A percentile compares a stretch with the other conserved stretches of the same genome.
These are phyloP conservation scores for Solenodon paradoxus DNA, from an alignment of 2,113 vertebrate genomes.

Conservation along the genomic window DNA sequence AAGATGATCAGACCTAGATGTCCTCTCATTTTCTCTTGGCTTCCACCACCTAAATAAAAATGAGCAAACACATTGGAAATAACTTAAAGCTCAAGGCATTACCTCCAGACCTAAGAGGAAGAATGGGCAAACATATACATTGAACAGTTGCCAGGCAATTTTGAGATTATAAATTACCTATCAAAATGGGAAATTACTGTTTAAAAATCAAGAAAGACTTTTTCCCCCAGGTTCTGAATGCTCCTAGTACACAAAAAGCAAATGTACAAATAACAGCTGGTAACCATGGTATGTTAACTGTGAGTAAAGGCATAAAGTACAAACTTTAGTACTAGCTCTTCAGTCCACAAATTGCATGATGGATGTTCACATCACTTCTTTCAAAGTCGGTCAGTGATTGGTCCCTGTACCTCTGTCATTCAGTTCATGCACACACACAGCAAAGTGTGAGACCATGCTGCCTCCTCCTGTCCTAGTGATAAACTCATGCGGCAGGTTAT, in stretches of 20 bases:
- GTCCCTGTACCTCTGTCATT: not conserved
- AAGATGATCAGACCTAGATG: not conserved
- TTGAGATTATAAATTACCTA: not conserved
- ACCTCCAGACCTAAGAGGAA: not conserved
- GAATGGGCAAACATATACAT: not conserved
- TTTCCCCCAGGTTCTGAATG: not conserved
- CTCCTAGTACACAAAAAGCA: not conserved
- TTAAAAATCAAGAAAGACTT: not conserved
- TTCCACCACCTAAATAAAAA: not conserved
- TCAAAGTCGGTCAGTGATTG: not conserved
- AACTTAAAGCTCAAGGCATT: not conserved
- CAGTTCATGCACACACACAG: not conserved
- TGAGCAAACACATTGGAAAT: not conserved
- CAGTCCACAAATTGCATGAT: not conserved
- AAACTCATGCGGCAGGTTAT: not conserved
- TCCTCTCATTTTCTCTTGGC: not conserved
- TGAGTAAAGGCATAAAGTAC: not conserved
- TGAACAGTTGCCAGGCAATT: not conserved
- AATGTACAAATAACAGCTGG: not conserved
- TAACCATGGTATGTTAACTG: not conserved
- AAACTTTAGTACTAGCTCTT: not conserved
- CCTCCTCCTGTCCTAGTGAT: not conserved
- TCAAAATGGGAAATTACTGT: not conserved
- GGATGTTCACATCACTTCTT: not conserved
- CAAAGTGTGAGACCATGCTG: not conserved